phyloP scores from a whole-genome alignment of 2,888 invertebrate genomes.

The Agapostemon virescens region DNA sequence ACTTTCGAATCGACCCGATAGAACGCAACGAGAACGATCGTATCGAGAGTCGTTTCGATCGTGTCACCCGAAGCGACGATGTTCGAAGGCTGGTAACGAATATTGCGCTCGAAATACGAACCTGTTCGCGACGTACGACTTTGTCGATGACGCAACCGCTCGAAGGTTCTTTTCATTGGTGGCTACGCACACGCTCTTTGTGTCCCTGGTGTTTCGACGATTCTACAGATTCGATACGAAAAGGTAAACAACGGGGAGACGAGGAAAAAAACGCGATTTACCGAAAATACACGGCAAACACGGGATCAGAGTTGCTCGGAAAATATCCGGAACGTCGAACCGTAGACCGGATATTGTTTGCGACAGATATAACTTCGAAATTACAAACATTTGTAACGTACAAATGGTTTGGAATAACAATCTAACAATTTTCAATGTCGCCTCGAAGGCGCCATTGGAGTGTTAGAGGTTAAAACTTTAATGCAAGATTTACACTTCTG shows the following conservation, averaged over 20 bases:
- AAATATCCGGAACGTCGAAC: slow-evolving; percentile 41
- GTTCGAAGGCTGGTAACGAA: slow-evolving; percentile 15
- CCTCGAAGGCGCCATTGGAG: no score
- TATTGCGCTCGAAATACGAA: slow-evolving; percentile 13
- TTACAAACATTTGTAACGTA: no score
- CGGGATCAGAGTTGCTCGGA: slow-evolving; percentile 20
- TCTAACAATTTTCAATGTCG: no score
- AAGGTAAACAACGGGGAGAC: neutral
- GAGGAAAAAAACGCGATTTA: neutral
- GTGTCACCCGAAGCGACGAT: neutral
- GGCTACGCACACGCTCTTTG: neutral
- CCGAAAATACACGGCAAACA: neutral
- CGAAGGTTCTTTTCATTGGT: slow-evolving; percentile 12
- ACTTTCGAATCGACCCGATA: neutral
- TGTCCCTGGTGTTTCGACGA: neutral
- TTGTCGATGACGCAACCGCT: slow-evolving; percentile 43
- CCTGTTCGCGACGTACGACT: slow-evolving; percentile 19
- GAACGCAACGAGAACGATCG: neutral
- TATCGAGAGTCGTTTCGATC: neutral
- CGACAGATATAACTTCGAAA: no score
- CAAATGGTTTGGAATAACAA: no score
- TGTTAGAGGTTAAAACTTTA: no score
- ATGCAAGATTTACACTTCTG: no score
- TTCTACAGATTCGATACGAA: neutral
- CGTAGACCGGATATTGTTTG: slow-evolving; percentile 31